These are phyloP conservation scores for Loriculus beryllinus DNA, from an alignment of 2,797 vertebrate species.

Conservation along the genomic window DNA sequence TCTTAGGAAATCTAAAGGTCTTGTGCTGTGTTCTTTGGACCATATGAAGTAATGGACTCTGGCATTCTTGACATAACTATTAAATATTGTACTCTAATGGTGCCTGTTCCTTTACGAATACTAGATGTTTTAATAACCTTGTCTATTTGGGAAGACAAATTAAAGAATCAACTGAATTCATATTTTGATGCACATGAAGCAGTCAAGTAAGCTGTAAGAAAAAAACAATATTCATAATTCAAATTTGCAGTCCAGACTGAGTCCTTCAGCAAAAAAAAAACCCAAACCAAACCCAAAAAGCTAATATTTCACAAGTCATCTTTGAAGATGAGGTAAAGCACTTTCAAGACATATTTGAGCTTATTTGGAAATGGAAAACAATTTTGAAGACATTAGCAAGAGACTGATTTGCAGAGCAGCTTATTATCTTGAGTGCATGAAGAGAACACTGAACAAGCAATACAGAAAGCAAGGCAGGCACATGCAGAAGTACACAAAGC, in stretches of 20 bases:
- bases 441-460: slow-evolving; percentile 9
- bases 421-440: not conserved
- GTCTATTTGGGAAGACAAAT: not conserved
- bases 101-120: not conserved
- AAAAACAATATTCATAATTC: not conserved
- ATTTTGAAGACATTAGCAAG: not conserved
- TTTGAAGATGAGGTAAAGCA: slow-evolving; percentile 9
- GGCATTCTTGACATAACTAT: not conserved
- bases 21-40: not conserved
- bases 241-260: not conserved
- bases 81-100: not conserved
- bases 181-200: not conserved
- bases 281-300: not conserved
- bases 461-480: not conserved
- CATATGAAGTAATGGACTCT: not conserved
- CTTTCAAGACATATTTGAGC: slow-evolving; percentile 1
- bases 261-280: not conserved
- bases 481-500: not conserved
- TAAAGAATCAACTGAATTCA: not conserved
- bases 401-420: not conserved
- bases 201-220: not conserved
- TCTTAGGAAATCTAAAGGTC: not conserved
- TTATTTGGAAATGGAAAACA: slow-evolving; percentile 22
- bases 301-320: not conserved
- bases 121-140: not conserved